Evolutionary conservation across 2,888 invertebrate genomes (phyloP).

Genomic region (Tenodera sinensis): DNA sequence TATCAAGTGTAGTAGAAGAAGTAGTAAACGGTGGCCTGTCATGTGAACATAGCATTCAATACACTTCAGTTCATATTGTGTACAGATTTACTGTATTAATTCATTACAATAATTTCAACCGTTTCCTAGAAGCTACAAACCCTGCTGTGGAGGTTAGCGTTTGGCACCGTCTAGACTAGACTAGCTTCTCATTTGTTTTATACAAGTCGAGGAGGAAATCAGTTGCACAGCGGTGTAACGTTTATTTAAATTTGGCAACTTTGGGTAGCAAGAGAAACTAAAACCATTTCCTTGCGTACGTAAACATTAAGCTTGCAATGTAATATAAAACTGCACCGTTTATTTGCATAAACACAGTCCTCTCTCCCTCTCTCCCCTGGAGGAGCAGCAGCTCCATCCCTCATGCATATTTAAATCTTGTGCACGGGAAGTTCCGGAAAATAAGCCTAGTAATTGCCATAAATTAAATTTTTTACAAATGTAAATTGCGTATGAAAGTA

Average conservation of each 20-base stretch:
- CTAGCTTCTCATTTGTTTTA: no score
- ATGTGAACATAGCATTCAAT: no score
- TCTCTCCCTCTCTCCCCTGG: background rate
- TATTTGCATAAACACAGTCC: background rate
- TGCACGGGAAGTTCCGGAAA: background rate
- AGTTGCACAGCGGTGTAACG: background rate
- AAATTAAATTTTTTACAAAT: background rate
- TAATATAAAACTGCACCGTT: background rate
- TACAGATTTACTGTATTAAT: no score
- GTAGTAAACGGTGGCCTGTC: no score
- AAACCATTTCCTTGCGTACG: background rate
- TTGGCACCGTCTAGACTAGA: no score
- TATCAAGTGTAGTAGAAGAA: no score
- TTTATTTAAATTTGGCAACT: background rate
- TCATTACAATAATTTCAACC: no score
- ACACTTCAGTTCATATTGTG: no score
- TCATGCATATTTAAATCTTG: background rate
- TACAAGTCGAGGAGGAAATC: background rate
- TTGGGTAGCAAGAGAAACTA: background rate
- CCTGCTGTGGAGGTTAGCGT: no score
- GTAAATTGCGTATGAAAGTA: background rate
- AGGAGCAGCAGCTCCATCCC: background rate
- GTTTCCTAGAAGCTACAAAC: no score
- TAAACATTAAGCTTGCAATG: background rate
- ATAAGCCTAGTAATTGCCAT: background rate